Percentiles rank a stretch among this genome's conserved stretches.
phyloP scores from a whole-genome alignment of 2,888 invertebrate genomes.

The Sepiola atlantica region DNA sequence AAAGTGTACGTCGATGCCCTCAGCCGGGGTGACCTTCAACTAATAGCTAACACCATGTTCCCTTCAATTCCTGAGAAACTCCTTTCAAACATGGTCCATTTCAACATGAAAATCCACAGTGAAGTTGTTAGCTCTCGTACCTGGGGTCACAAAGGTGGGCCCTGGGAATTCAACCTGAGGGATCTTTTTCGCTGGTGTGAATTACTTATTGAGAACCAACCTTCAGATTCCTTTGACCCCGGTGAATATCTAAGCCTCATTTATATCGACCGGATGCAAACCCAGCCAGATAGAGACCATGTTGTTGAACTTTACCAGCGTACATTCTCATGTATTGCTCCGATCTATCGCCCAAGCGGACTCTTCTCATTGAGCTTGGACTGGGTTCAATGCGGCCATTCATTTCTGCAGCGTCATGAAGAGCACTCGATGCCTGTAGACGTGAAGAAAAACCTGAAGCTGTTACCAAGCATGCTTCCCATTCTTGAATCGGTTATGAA shows the following conservation, averaged over 20 bases:
- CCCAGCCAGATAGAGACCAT: conserved; percentile 83
- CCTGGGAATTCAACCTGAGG: conserved; percentile 97
- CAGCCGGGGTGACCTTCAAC: conserved; percentile 80
- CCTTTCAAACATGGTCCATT: conserved; percentile 84
- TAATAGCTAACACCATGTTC: conserved; percentile 82
- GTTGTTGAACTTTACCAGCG: conserved; percentile 69
- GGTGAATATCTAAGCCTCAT: conserved; percentile 82
- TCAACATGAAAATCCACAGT: conserved; percentile 79
- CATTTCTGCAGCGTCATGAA: conserved; percentile 61
- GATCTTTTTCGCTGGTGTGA: conserved; percentile 96
- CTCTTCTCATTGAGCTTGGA: conserved; percentile 58
- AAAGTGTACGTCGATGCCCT: conserved; percentile 80
- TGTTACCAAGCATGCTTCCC: conserved; percentile 75
- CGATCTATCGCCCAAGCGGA: conserved; percentile 54
- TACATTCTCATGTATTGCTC: conserved; percentile 76
- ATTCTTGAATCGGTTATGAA: conserved; percentile 86
- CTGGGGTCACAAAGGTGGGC: conserved; percentile 89
- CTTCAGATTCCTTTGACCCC: conserved; percentile 74
- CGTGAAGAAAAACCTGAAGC: conserved; percentile 52
- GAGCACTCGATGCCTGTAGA: background rate
- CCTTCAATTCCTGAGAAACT: conserved; percentile 79
- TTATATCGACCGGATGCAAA: conserved; percentile 91
- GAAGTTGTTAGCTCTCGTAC: conserved; percentile 50
- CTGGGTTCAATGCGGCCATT: conserved; percentile 71
- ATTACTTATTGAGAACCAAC: conserved; percentile 76